Evolutionary conservation across 1,140 invertebrate genomes (phyloP).

Genomic region (Sinella curviseta): DNA sequence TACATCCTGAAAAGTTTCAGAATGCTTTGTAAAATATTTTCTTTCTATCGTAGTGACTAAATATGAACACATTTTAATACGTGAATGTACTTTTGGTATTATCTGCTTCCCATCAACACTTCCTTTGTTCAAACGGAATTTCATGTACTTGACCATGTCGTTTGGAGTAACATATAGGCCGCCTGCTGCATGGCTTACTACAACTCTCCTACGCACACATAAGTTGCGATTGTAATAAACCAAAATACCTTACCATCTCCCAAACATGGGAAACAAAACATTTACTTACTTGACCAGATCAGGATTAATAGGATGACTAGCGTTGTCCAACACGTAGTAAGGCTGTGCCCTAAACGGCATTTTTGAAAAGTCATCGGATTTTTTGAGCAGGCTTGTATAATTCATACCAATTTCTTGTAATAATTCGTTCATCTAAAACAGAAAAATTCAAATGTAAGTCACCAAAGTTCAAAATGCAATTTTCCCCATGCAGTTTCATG

Average conservation of each 20-base stretch:
- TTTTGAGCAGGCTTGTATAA: background rate
- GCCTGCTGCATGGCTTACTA: background rate
- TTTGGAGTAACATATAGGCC: conserved; percentile 13
- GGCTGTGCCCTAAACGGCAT: background rate
- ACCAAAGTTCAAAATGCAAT: no score
- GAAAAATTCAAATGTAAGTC: no score
- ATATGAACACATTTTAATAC: background rate
- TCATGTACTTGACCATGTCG: conserved; percentile 33
- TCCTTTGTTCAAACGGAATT: conserved; percentile 36
- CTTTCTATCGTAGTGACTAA: no score
- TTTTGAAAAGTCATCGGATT: background rate
- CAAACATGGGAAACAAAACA: background rate
- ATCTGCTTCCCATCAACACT: conserved; percentile 25
- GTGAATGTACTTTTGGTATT: conserved; percentile 30
- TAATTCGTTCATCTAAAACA: background rate
- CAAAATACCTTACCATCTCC: background rate
- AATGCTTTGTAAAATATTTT: no score
- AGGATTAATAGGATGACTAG: background rate
- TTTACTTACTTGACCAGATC: conserved; percentile 2
- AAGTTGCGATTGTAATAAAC: background rate
- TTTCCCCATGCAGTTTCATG: background rate
- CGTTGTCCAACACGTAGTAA: background rate
- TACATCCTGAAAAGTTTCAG: no score
- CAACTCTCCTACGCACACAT: background rate
- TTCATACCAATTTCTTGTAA: background rate